phyloP scores from a whole-genome alignment of 2,888 invertebrate genomes.

The Tetrapedia diversipes region DNA sequence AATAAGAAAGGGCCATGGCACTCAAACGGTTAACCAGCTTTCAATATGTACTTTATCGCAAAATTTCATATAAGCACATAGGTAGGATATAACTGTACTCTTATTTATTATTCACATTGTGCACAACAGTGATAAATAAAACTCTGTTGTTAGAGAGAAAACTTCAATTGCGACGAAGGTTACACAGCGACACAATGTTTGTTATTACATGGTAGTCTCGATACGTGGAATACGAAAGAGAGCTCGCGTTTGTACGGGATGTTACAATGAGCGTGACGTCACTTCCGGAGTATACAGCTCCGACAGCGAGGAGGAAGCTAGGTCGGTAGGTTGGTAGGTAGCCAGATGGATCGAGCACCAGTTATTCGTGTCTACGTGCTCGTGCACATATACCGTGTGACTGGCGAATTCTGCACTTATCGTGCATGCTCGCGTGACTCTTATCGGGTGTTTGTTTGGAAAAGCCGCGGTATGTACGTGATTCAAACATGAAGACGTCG shows the following conservation, averaged over 20 bases:
- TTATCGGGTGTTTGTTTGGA: not conserved
- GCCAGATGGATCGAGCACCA: constrained; percentile 60
- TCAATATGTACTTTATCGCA: too few species aligned
- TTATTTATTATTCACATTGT: too few species aligned
- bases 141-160: too few species aligned
- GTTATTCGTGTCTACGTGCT: constrained; percentile 36
- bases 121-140: too few species aligned
- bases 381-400: constrained; percentile 29
- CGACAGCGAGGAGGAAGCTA: constrained; percentile 76
- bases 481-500: not conserved
- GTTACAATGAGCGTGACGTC: constrained; percentile 80
- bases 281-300: constrained; percentile 77
- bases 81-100: too few species aligned
- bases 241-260: constrained; percentile 72
- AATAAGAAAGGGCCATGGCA: too few species aligned
- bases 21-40: too few species aligned
- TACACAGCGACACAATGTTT: too few species aligned
- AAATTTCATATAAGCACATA: too few species aligned
- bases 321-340: constrained; percentile 78
- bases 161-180: too few species aligned
- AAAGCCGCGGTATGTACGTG: not conserved
- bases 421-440: not conserved
- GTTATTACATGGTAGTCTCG: too few species aligned
- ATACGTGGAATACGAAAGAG: constrained; percentile 67
- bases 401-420: not conserved